Evolutionary conservation across 2,888 invertebrate species (phyloP).

Genomic region (Apamea monoglypha): DNA sequence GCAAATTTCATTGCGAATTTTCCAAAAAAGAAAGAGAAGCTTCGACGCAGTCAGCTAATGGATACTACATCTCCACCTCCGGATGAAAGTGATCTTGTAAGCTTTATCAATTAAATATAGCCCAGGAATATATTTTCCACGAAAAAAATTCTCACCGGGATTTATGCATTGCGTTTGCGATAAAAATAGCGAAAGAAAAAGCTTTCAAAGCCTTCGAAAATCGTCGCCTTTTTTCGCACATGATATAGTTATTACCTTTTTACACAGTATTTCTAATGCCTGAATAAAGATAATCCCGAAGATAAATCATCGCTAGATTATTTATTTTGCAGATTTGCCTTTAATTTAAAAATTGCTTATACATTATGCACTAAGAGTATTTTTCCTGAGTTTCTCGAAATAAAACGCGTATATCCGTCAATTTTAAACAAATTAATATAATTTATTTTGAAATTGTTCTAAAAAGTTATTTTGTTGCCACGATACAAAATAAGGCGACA

Average conservation of each 20-base stretch:
- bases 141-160: neutral
- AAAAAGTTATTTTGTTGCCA: neutral
- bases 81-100: constrained; percentile 7
- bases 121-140: neutral
- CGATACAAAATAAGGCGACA: neutral
- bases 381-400: neutral
- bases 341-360: neutral
- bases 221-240: neutral
- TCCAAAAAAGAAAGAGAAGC: constrained; percentile 71
- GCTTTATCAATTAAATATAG: neutral
- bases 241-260: neutral
- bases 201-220: neutral
- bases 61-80: constrained; percentile 12
- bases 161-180: neutral
- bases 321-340: neutral
- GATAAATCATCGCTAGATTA: neutral
- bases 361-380: neutral
- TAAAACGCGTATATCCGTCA: no score
- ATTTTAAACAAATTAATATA: neutral
- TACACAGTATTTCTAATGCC: neutral
- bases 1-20: constrained; percentile 88
- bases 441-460: neutral
- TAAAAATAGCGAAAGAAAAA: neutral
- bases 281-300: neutral
- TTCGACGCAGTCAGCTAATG: constrained; percentile 17